Conservation (phyloP, 2,888 invertebrate species). For the Lucinisca nassula region DNA sequence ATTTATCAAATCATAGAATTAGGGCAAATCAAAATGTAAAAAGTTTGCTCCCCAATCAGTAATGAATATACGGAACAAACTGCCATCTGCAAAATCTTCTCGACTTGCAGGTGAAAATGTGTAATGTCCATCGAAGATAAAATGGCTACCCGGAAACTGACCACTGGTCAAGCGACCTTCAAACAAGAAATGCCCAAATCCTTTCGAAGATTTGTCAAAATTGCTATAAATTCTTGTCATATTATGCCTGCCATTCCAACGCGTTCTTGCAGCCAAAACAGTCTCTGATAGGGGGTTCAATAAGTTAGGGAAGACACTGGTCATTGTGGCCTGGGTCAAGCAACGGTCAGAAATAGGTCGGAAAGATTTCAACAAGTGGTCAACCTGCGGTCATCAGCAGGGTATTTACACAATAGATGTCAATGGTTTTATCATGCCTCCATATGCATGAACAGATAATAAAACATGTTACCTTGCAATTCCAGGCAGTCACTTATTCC, state of each 20-base stretch:
- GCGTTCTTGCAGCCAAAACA: not conserved
- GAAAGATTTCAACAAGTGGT: slow-evolving; percentile 63
- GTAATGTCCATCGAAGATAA: slow-evolving; percentile 29
- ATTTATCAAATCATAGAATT: too few relatives aligned
- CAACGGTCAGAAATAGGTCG: slow-evolving; percentile 71
- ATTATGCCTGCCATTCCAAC: not conserved
- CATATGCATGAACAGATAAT: not conserved
- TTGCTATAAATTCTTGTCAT: not conserved
- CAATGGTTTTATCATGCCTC: not conserved
- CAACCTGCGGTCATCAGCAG: slow-evolving; percentile 23
- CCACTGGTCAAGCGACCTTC: slow-evolving; percentile 35
- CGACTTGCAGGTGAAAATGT: too few relatives aligned
- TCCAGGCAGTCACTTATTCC: not conserved
- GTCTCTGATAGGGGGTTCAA: not conserved
- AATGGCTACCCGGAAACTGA: slow-evolving; percentile 68
- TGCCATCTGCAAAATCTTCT: too few relatives aligned
- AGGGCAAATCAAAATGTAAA: too few relatives aligned
- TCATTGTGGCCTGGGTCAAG: slow-evolving; percentile 69
- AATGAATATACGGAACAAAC: too few relatives aligned
- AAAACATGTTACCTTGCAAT: not conserved
- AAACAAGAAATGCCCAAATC: not conserved
- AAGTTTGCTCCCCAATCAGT: too few relatives aligned
- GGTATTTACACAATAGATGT: slow-evolving; percentile 6
- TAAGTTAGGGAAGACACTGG: slow-evolving; percentile 20
- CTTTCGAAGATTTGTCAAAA: not conserved